These are phyloP conservation scores for Drosophila tsacasi DNA, from an alignment of 1,140 invertebrate genomes.

Conservation along the genomic window DNA sequence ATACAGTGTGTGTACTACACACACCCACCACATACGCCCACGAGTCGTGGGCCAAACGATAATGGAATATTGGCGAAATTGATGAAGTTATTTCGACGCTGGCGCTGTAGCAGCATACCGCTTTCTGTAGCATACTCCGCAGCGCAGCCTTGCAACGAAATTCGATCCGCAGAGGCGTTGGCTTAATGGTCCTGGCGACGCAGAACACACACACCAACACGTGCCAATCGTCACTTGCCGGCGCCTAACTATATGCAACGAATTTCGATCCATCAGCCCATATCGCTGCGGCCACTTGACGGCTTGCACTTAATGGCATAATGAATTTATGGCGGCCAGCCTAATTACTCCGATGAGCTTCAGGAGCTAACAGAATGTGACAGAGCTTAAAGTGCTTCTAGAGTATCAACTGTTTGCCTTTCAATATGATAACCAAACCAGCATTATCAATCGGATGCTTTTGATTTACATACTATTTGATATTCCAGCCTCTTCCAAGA, in stretches of 20 bases:
- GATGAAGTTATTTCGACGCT: conserved; percentile 55
- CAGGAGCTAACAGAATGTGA: neutral
- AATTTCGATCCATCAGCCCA: conserved; percentile 29
- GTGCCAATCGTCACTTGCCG: conserved; percentile 31
- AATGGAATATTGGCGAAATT: conserved; percentile 56
- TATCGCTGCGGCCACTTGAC: conserved; percentile 17
- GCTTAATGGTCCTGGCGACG: conserved; percentile 60
- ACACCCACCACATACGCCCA: conserved; percentile 27
- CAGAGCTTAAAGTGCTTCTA: neutral
- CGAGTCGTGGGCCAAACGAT: conserved; percentile 30
- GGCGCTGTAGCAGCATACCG: neutral
- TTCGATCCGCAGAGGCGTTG: conserved; percentile 53
- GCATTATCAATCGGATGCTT: neutral
- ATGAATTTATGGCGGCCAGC: conserved; percentile 54
- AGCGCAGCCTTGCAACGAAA: conserved; percentile 54
- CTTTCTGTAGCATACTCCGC: conserved; percentile 40
- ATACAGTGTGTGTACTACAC: conserved; percentile 10
- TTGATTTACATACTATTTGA: neutral
- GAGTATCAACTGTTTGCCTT: neutral
- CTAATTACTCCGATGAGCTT: conserved; percentile 40
- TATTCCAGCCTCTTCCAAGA: neutral
- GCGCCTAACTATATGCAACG: conserved; percentile 51
- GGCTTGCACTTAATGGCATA: conserved; percentile 63
- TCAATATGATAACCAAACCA: neutral
- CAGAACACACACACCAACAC: conserved; percentile 39